These are phyloP conservation scores for Nebria ingens DNA, from an alignment of 1,140 invertebrate species.

Conservation along the genomic window DNA sequence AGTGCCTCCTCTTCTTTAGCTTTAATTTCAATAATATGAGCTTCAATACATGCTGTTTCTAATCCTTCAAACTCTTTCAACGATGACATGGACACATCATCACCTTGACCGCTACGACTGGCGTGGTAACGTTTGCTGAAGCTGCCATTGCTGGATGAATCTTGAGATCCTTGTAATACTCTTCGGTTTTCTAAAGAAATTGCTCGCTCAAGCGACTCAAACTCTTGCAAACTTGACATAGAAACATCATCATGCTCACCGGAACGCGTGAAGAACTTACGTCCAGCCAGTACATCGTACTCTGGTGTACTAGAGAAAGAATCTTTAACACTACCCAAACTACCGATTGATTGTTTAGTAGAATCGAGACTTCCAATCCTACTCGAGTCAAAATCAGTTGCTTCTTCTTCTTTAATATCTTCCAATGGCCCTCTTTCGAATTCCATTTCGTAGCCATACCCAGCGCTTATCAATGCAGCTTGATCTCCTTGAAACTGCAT, in stretches of 20 bases:
- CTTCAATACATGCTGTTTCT: conserved; percentile 77
- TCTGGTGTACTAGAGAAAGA: conserved; percentile 74
- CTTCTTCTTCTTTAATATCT: conserved; percentile 84
- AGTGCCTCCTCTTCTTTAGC: conserved; percentile 79
- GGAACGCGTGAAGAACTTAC: conserved; percentile 64
- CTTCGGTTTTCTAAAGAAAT: conserved; percentile 53
- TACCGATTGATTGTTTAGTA: conserved; percentile 67
- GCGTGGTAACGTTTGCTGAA: conserved; percentile 50
- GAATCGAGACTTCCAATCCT: conserved; percentile 68
- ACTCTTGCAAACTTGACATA: conserved; percentile 85
- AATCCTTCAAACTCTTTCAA: conserved; percentile 90
- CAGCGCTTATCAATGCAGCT: conserved; percentile 50
- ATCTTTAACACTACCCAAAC: conserved; percentile 64
- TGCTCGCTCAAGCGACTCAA: conserved; percentile 79
- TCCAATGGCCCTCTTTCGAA: conserved; percentile 68
- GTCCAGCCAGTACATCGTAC: conserved; percentile 68
- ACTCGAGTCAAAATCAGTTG: conserved; percentile 70
- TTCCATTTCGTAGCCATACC: conserved; percentile 58
- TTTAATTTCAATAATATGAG: conserved; percentile 66
- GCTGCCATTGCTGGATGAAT: conserved; percentile 66
- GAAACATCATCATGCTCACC: conserved; percentile 86
- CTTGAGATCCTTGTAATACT: conserved; percentile 55
- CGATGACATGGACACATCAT: conserved; percentile 84
- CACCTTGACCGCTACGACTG: conserved; percentile 62
- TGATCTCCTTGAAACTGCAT: conserved; percentile 67